Conservation (phyloP, 2,888 invertebrate genomes). For the Thecocarcelia acutangulata region DNA sequence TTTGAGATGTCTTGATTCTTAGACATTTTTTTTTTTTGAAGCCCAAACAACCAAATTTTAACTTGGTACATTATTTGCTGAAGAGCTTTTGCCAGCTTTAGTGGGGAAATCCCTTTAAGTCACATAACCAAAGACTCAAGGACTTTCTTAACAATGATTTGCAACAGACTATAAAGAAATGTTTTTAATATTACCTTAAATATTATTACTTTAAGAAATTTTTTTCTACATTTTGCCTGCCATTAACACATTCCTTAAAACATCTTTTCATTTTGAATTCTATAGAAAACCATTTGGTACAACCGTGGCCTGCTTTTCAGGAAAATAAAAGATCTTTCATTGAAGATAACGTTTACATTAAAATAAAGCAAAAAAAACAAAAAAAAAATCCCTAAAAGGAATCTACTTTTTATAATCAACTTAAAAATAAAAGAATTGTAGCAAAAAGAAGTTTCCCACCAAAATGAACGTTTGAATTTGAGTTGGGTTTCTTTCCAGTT, state of each 20-base stretch:
- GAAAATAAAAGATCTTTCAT: conserved; percentile 45
- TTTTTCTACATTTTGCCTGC: neutral
- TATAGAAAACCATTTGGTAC: conserved; percentile 10
- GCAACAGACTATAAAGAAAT: neutral
- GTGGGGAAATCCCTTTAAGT: conserved; percentile 55
- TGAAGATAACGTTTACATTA: conserved; percentile 47
- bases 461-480: conserved; percentile 23
- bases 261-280: conserved; percentile 16
- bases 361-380: conserved; percentile 26
- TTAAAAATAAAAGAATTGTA: conserved; percentile 14
- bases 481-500: conserved; percentile 21
- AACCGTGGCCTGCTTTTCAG: conserved; percentile 8
- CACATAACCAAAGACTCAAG: conserved; percentile 55
- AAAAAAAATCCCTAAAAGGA: conserved; percentile 42
- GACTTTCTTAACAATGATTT: conserved; percentile 40
- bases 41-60: neutral
- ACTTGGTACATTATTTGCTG: conserved; percentile 41
- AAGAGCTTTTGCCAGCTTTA: conserved; percentile 61
- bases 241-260: conserved; percentile 17
- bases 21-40: neutral
- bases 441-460: conserved; percentile 11
- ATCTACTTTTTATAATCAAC: conserved; percentile 35
- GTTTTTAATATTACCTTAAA: neutral
- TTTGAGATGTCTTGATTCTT: no score
- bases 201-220: neutral